phyloP scores from a whole-genome alignment of 2,888 invertebrate genomes.

The Tridacna gigas region DNA sequence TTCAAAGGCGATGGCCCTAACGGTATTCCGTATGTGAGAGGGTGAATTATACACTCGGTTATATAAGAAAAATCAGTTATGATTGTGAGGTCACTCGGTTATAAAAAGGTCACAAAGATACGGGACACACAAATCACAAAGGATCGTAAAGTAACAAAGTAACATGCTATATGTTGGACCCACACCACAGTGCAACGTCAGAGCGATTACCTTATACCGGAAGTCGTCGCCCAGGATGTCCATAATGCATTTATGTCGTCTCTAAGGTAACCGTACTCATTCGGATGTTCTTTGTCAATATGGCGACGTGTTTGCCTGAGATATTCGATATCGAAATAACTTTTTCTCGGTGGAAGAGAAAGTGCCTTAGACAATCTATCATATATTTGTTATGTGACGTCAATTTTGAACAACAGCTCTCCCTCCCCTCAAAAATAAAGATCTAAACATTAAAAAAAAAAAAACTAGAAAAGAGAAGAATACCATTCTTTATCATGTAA shows the following conservation, averaged over 20 bases:
- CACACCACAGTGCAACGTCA: not conserved
- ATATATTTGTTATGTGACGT: not conserved
- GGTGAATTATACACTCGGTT: not conserved
- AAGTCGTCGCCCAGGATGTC: slow-evolving; percentile 44
- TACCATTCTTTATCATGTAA: not conserved
- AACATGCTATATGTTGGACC: not conserved
- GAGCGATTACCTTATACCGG: slow-evolving; percentile 34
- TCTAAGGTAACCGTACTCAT: slow-evolving; percentile 45
- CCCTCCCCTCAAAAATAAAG: not conserved
- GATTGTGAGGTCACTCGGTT: not conserved
- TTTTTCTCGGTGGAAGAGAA: no score
- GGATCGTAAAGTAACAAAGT: not conserved
- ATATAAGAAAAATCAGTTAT: not conserved
- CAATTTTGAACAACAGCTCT: not conserved
- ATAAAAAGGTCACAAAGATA: not conserved
- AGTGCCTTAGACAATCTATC: not conserved
- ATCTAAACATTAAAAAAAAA: not conserved
- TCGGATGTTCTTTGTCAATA: slow-evolving; percentile 38
- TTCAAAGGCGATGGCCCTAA: no score
- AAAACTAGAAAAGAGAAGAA: not conserved
- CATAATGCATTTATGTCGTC: slow-evolving; percentile 49
- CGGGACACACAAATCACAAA: not conserved
- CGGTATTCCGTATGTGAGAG: not conserved
- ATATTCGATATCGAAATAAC: not conserved
- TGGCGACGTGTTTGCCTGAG: not conserved